Base-by-base conservation (phyloP, 2,888 invertebrate species). In the Spodoptera littoralis region DNA sequence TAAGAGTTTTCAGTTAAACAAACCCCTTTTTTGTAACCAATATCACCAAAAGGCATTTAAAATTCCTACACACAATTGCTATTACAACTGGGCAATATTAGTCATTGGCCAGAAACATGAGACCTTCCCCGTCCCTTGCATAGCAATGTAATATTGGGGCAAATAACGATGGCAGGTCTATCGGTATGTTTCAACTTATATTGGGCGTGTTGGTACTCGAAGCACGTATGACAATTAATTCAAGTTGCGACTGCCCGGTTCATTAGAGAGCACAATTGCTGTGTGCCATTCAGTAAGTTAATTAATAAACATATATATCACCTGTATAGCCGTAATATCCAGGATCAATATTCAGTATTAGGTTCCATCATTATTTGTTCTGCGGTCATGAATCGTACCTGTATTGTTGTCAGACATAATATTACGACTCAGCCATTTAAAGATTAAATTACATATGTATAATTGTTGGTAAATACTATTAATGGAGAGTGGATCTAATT, bases 211-310 rank as follows among this genome's bases (percentile, higher is more conserved):
- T 88, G 84, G 73, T 81, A 90, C 81, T 75, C 90, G 56, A 70
- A 77, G 88, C 92, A 92, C 92, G 91, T 91, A 86, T 87, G 85
- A 84, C 90, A 89, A 91, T 92, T 91, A 92, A 91, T 91, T 90
- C 85, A 83, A 87, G 82, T 82, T 80, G 84, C 81, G 71, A 82
- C 83, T 79, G 85, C 80, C 78, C 82, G 81, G 87, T 90, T 92
- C 90, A 91, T 92, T 92, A 90, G 87, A 84, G 87, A 82, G 84
- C 82, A 87, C 88, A 89, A 89, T 89, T 86, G 83, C 82, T 81
- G 81, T 81, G 80, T 84, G 84, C 80, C 81, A 84, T 89, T 85
- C 83, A 84, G 84, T 85, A 82, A 86, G 86, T 86, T 87, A 88
- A 89, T 89, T 90, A 88, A 88, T 86, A 83, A 81, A 36, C 74